Conservation (phyloP, 2,888 invertebrate species). For the Odontomyia ornata region DNA sequence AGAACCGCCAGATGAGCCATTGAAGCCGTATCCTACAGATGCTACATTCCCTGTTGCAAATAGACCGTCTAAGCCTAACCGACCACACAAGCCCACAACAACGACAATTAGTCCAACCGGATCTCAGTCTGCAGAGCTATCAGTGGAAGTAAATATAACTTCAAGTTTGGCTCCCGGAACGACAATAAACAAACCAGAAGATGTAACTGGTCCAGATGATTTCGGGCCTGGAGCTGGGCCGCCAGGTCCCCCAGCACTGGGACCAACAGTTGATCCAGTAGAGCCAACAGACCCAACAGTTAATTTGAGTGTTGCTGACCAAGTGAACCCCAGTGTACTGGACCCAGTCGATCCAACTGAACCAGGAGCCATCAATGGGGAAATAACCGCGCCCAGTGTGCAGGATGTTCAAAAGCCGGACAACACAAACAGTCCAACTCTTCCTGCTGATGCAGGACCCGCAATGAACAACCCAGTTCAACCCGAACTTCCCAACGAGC, state of each 20-base stretch:
- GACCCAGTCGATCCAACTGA: conserved; percentile 38
- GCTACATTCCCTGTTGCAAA: background rate
- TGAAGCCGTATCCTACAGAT: conserved; percentile 33
- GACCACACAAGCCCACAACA: background rate
- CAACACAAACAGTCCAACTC: background rate
- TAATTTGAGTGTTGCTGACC: conserved; percentile 18
- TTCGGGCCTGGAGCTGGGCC: background rate
- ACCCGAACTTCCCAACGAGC: background rate
- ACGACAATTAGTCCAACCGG: background rate
- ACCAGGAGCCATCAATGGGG: background rate
- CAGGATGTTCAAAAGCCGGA: background rate
- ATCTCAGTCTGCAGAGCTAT: conserved; percentile 12
- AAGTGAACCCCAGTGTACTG: conserved; percentile 14
- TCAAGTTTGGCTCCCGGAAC: background rate
- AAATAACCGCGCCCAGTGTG: background rate
- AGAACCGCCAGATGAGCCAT: background rate
- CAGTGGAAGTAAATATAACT: conserved; percentile 8
- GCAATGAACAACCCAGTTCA: background rate
- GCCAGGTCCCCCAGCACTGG: background rate
- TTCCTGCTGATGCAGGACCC: background rate
- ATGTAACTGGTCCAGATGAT: background rate
- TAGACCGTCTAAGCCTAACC: conserved; percentile 8
- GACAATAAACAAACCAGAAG: background rate
- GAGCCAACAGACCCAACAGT: conserved; percentile 20
- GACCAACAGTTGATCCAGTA: background rate